A percentile compares a stretch with the other conserved stretches of the same genome.
Conservation (phyloP, 2,888 invertebrate genomes). For the Dexiosoma caninum region DNA sequence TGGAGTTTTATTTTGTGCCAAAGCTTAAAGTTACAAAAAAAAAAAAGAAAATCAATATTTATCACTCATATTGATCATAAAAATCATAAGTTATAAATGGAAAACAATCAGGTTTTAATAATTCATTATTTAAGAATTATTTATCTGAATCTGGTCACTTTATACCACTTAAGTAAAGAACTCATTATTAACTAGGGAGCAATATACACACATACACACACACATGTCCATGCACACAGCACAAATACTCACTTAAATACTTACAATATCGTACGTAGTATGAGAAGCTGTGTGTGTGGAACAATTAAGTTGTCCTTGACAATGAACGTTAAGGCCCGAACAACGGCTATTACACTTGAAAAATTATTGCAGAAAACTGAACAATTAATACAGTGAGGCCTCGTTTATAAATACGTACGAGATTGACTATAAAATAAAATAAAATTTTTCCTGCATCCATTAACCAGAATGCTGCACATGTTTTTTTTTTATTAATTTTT, state of each 20-base stretch:
- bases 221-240: not conserved
- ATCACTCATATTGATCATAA: conserved; percentile 34
- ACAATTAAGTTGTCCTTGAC: conserved; percentile 65
- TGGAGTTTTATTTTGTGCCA: not conserved
- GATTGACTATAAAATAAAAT: no score
- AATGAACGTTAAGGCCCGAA: conserved; percentile 56
- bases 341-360: conserved; percentile 25
- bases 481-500: no score
- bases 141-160: conserved; percentile 41
- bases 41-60: conserved; percentile 12
- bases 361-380: no score
- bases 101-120: conserved; percentile 33
- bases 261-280: no score
- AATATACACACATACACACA: not conserved
- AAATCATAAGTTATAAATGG: conserved; percentile 23
- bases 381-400: no score
- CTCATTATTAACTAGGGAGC: conserved; percentile 27
- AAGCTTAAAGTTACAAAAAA: not conserved
- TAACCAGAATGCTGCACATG: no score
- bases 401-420: no score
- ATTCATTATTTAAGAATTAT: conserved; percentile 25
- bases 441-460: no score
- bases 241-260: no score
- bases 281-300: conserved; percentile 38
- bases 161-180: conserved; percentile 27